Evolutionary conservation across 2,888 invertebrate genomes (phyloP), one percentile per base, ranked within the genome.

Genomic region (Hipparchia semele): DNA sequence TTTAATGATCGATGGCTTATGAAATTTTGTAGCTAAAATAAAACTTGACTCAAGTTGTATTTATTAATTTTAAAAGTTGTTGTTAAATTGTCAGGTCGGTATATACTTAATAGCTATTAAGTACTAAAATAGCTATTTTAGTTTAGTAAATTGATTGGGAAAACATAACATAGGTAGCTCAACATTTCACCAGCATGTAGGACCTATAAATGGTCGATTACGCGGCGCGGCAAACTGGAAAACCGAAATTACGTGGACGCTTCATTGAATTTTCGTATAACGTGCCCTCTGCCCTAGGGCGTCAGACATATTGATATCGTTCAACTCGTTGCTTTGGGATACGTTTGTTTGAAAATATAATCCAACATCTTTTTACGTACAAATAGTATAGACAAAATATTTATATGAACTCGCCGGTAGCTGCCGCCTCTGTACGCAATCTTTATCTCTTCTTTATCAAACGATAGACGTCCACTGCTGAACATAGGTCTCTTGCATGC

Each of bases 251-350:
- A 90, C 90, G 84, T 85, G 84, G 86, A 88, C 90, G 91, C 81
- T 89, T 90, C 91, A 91, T 91, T 91, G 89, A 87, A 88, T 88
- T 89, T 90, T 87, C 87, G 86, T 87, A 87, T 89, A 90, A 90
- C 87, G 86, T 83, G 80, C 79, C 79, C 79, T 79, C 80, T 80
- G 82, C 80, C 81, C 81, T 71, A 77, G 73, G 79, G 80, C 78
- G 70, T n/a, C 69, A 61, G 60, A 69, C 69, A 69, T 69, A 61
- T 69, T 69, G 69, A 69, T 69, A 61, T 61, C 69, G 69, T 61
- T 61, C 13, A 45, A 69, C 61, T 61, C 69, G 51, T 61, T n/a
- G 39, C 60, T 61, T 53, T n/a, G 13, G 51, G 23, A 39, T 61
- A 61, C 51, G 46, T 60, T 59, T 59, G 59, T 68, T 68, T 46